These are phyloP conservation scores for Apolygus lucorum DNA, from an alignment of 1,140 invertebrate genomes.

Conservation along the genomic window DNA sequence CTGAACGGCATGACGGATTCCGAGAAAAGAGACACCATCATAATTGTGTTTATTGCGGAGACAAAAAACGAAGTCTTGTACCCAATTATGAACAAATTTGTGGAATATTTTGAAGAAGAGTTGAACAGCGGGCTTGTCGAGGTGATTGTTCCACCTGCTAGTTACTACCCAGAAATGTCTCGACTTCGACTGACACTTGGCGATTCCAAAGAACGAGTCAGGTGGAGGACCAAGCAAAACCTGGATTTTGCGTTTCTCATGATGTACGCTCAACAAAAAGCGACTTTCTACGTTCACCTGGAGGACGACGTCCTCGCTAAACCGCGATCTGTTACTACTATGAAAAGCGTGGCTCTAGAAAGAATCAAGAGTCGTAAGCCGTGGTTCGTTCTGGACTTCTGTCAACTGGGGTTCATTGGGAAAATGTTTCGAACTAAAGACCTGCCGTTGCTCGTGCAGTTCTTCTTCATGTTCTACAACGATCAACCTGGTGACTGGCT, in stretches of 20 bases:
- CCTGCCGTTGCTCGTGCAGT: slow-evolving; percentile 79
- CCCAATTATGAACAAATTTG: not conserved
- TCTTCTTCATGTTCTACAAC: slow-evolving; percentile 90
- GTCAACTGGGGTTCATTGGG: slow-evolving; percentile 87
- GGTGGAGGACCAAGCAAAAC: slow-evolving; percentile 95
- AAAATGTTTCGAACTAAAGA: slow-evolving; percentile 90
- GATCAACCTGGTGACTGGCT: slow-evolving; percentile 97
- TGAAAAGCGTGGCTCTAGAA: slow-evolving; percentile 81
- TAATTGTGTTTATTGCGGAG: slow-evolving; percentile 88
- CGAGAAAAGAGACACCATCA: slow-evolving; percentile 71
- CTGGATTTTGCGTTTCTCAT: slow-evolving; percentile 92
- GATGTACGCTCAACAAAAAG: slow-evolving; percentile 81
- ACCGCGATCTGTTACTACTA: slow-evolving; percentile 70
- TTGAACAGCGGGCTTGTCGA: slow-evolving; percentile 77
- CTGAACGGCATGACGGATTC: slow-evolving; percentile 65
- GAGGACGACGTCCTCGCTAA: slow-evolving; percentile 94
- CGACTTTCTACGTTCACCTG: slow-evolving; percentile 75
- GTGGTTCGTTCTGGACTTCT: slow-evolving; percentile 93
- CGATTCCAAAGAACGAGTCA: slow-evolving; percentile 77
- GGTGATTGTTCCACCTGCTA: slow-evolving; percentile 71
- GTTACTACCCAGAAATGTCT: slow-evolving; percentile 84
- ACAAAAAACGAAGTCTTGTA: slow-evolving; percentile 36
- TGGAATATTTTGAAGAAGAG: slow-evolving; percentile 52
- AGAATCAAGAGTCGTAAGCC: slow-evolving; percentile 59
- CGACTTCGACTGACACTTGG: slow-evolving; percentile 70